Evolutionary conservation across 2,888 invertebrate genomes (phyloP), one percentile per base, ranked within the genome.

Genomic region (Temnothorax unifasciatus): DNA sequence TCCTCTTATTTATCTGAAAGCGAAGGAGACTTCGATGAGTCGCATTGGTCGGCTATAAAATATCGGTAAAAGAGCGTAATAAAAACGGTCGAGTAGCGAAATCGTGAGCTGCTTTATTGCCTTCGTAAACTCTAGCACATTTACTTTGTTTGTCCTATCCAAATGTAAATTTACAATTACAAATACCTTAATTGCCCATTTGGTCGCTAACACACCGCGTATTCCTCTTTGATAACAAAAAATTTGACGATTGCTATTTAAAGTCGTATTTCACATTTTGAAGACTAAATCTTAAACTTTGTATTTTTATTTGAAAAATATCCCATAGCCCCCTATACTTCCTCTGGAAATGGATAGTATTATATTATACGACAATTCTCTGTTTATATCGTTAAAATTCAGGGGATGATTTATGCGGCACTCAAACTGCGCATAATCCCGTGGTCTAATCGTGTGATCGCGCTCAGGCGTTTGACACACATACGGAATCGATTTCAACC

Each of bases 401-500:
- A 5, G 8, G 9, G 9, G 34, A 6, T 15, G 8, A 41, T 73
- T 54, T 18, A 25, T 57, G 41, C 21, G 34, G 15, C 9, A 50
- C 9, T 34, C 15, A 54, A 69, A 41, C n/a, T 41, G 41, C n/a
- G 13, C 34, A 59, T 73, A 59, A 81, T 73, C 47, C 18, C 52
- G 18, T 54, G 34, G 13, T 21, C 8, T 81, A 47, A 81, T 81
- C 34, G n/a, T 21, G 8, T 5, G 34, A 81, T 73, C 47, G 44
- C 71, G n/a, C 34, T 29, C 25, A 41, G n/a, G 41, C 52, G 41
- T 77, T 69, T n/a, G 54, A 57, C 79, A 59, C 15, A 73, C 77
- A 57, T 29, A 68, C 66, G 34, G 34, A 47, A 81, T 81, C 73
- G 47, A 81, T 81, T 38, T 47, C 79, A 21, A 21, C 5, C 18